Conservation (phyloP, 2,797 vertebrate genomes). For the Serranus cabrilla region DNA sequence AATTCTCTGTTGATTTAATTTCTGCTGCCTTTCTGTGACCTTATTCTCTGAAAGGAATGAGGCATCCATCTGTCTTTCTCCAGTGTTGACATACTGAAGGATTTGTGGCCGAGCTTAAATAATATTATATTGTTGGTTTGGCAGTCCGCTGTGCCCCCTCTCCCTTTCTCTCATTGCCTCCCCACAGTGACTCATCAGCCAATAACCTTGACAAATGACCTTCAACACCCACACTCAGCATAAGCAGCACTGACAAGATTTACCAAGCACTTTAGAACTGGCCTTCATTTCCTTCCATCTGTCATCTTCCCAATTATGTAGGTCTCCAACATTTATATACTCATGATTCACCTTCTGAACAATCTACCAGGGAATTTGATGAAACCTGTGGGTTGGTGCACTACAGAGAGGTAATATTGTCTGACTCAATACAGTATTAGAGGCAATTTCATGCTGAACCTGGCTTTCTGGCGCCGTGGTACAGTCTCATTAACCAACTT, state of each 20-base stretch:
- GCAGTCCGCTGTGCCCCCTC: conserved; percentile 46
- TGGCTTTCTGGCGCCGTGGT: not conserved
- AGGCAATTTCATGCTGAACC: conserved; percentile 12
- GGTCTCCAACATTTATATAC: conserved; percentile 40
- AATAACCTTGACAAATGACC: conserved; percentile 80
- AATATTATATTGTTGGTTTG: conserved; percentile 51
- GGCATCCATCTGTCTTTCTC: conserved; percentile 51
- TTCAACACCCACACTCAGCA: conserved; percentile 68
- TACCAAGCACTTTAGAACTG: conserved; percentile 60
- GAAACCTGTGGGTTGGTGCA: conserved; percentile 35
- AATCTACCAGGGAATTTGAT: conserved; percentile 24
- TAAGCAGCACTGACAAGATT: conserved; percentile 63
- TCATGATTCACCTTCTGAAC: conserved; percentile 51
- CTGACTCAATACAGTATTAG: conserved; percentile 20
- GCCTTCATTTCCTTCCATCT: conserved; percentile 54
- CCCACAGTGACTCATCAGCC: conserved; percentile 69
- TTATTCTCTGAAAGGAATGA: conserved; percentile 34
- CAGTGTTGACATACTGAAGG: conserved; percentile 47
- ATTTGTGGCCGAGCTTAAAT: conserved; percentile 63
- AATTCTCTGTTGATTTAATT: conserved; percentile 32
- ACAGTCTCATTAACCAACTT: conserved; percentile 18
- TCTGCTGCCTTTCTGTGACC: conserved; percentile 28
- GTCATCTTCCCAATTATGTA: conserved; percentile 49
- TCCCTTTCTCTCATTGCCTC: conserved; percentile 44
- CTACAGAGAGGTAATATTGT: conserved; percentile 18